Percentiles rank a stretch among this genome's conserved stretches.
These are phyloP conservation scores for Oscheius sp. DNA, from an alignment of 2,888 invertebrate species.

Conservation along the genomic window DNA sequence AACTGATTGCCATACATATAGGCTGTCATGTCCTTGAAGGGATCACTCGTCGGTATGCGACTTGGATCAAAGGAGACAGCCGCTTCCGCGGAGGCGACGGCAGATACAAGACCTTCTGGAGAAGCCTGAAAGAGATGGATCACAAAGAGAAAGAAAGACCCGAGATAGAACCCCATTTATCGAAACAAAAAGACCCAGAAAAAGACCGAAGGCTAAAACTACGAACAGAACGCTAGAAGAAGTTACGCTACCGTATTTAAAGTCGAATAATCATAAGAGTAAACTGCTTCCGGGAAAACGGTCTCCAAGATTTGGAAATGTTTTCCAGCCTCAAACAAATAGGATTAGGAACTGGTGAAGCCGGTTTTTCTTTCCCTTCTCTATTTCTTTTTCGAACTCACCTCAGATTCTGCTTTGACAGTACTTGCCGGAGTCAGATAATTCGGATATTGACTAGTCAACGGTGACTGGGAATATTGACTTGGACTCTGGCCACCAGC, in stretches of 20 bases:
- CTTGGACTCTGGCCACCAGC: slow-evolving; percentile 31
- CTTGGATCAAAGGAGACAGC: slow-evolving; percentile 23
- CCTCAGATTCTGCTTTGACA: slow-evolving; percentile 42
- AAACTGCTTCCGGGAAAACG: neutral
- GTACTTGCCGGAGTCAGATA: slow-evolving; percentile 46
- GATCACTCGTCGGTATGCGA: slow-evolving; percentile 12
- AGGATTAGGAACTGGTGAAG: too few relatives aligned
- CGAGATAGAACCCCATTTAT: too few relatives aligned
- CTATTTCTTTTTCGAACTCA: neutral
- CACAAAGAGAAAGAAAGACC: too few relatives aligned
- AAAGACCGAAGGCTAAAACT: too few relatives aligned
- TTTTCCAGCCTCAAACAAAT: too few relatives aligned
- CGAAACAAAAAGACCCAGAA: too few relatives aligned
- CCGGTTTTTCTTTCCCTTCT: neutral
- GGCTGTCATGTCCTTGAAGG: slow-evolving; percentile 33
- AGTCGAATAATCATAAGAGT: neutral
- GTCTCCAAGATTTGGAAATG: neutral
- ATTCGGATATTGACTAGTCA: slow-evolving; percentile 40
- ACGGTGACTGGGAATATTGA: slow-evolving; percentile 48
- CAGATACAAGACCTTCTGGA: slow-evolving; percentile 28
- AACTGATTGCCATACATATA: slow-evolving; percentile 24
- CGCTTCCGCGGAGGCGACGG: slow-evolving; percentile 13
- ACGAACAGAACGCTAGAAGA: too few relatives aligned
- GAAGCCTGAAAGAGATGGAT: slow-evolving; percentile 32
- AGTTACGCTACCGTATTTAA: too few relatives aligned